Evolutionary conservation across 2,113 vertebrate species (phyloP).

Genomic region (Stictonetta naevosa): DNA sequence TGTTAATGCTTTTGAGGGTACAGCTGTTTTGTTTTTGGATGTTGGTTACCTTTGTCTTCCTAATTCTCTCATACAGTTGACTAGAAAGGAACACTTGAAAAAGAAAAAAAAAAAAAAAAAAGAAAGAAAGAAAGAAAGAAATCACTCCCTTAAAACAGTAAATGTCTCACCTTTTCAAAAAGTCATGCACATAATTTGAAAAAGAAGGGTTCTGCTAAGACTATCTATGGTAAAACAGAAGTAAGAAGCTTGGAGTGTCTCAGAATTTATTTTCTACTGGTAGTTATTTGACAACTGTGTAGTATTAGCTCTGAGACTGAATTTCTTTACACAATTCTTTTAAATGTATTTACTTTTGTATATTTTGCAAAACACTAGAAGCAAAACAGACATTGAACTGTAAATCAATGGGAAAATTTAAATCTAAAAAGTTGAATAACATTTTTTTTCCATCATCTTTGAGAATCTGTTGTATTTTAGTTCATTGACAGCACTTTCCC

Average conservation of each 20-base stretch:
- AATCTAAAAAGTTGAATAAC: not conserved
- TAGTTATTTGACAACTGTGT: not conserved
- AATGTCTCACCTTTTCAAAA: not conserved
- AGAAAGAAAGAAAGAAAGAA: not conserved
- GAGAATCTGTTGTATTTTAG: not conserved
- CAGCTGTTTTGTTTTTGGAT: not conserved
- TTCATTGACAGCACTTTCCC: not conserved
- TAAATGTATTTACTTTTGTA: not conserved
- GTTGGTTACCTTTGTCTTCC: not conserved
- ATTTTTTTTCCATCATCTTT: not conserved
- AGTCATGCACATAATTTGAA: not conserved
- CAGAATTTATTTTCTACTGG: fast-evolving
- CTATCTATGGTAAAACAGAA: not conserved
- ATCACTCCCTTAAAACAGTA: not conserved
- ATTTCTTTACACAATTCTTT: not conserved
- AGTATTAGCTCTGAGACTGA: not conserved
- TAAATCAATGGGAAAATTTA: not conserved
- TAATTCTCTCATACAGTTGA: not conserved
- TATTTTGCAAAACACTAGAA: not conserved
- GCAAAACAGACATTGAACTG: not conserved
- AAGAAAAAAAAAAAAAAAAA: not conserved
- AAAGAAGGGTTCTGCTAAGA: not conserved
- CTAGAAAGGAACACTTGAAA: not conserved
- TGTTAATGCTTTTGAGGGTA: not conserved
- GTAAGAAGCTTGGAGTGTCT: fast-evolving